Evolutionary conservation across 2,888 invertebrate species (phyloP).

Genomic region (Artemia sp.): DNA sequence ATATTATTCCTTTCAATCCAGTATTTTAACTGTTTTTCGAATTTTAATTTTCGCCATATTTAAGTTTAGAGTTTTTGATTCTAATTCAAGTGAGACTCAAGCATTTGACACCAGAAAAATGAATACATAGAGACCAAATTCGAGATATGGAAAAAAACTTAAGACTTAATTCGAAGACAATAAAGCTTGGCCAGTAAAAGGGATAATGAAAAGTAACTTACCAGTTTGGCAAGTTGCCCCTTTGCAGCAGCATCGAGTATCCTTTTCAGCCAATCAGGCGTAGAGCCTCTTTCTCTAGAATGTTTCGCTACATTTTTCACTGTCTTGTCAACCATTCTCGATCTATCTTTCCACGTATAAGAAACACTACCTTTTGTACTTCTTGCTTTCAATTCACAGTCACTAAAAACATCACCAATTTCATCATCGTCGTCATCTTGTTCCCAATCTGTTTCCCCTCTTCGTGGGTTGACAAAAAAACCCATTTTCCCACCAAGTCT

Average conservation of each 20-base stretch:
- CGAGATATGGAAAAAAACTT: too few species aligned
- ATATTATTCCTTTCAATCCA: too few species aligned
- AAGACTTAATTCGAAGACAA: too few species aligned
- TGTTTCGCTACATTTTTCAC: conserved; percentile 10
- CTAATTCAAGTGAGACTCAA: too few species aligned
- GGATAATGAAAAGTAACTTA: conserved; percentile 25
- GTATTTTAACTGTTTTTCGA: too few species aligned
- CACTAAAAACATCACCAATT: conserved; percentile 26
- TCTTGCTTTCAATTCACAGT: conserved; percentile 9
- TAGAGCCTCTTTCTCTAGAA: conserved; percentile 28
- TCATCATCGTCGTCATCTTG: conserved; percentile 35
- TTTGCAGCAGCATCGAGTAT: conserved; percentile 31
- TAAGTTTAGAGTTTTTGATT: too few species aligned
- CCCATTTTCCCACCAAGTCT: conserved; percentile 23
- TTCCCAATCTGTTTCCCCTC: conserved; percentile 47
- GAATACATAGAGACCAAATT: too few species aligned
- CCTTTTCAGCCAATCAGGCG: conserved; percentile 33
- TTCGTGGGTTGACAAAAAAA: conserved; percentile 49
- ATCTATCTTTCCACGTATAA: conserved; percentile 10
- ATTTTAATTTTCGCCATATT: too few species aligned
- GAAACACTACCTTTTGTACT: conserved; percentile 13
- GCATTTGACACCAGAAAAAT: too few species aligned
- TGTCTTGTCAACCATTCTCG: not conserved
- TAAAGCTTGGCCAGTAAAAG: too few species aligned
- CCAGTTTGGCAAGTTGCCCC: conserved; percentile 31